Evolutionary conservation across 1,140 invertebrate genomes (phyloP).

Genomic region (Patella vulgata): DNA sequence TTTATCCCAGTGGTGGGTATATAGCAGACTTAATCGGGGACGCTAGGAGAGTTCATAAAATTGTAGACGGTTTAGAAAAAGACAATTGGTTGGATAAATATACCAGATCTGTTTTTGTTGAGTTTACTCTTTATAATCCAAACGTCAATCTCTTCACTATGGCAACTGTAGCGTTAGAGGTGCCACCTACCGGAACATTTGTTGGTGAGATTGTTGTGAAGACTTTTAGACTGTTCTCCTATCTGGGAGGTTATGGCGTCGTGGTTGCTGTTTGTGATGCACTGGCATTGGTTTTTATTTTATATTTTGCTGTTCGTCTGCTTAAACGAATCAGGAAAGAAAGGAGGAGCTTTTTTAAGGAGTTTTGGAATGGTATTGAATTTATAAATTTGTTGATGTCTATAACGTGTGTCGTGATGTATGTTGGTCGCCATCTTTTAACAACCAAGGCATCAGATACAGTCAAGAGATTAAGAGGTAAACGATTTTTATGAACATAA

Average conservation of each 20-base stretch:
- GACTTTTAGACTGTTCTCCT: slow-evolving; percentile 51
- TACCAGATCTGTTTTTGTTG: slow-evolving; percentile 69
- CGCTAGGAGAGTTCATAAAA: slow-evolving; percentile 44
- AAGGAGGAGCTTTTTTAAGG: slow-evolving; percentile 59
- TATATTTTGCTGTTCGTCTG: slow-evolving; percentile 52
- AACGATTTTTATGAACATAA: no score
- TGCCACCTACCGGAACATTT: slow-evolving; percentile 37
- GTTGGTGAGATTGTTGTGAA: slow-evolving; percentile 31
- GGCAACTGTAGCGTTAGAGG: slow-evolving; percentile 47
- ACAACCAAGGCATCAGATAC: slow-evolving; percentile 32
- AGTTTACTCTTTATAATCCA: slow-evolving; percentile 70
- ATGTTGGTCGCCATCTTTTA: slow-evolving; percentile 44
- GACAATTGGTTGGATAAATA: slow-evolving; percentile 68
- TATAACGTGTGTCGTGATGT: slow-evolving; percentile 42
- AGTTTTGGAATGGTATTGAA: slow-evolving; percentile 57
- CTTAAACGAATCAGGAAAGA: slow-evolving; percentile 35
- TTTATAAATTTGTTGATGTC: slow-evolving; percentile 41
- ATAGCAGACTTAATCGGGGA: slow-evolving; percentile 65
- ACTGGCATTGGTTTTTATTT: slow-evolving; percentile 44
- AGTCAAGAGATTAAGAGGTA: slow-evolving; percentile 50
- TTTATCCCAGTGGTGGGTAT: slow-evolving; percentile 70
- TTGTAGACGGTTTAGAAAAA: slow-evolving; percentile 55
- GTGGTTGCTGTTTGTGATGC: slow-evolving; percentile 58
- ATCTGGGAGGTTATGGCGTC: slow-evolving; percentile 57
- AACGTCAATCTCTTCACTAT: slow-evolving; percentile 57